These are phyloP conservation scores for Trichoplusia ni DNA, from an alignment of 1,140 invertebrate species.

Conservation along the genomic window DNA sequence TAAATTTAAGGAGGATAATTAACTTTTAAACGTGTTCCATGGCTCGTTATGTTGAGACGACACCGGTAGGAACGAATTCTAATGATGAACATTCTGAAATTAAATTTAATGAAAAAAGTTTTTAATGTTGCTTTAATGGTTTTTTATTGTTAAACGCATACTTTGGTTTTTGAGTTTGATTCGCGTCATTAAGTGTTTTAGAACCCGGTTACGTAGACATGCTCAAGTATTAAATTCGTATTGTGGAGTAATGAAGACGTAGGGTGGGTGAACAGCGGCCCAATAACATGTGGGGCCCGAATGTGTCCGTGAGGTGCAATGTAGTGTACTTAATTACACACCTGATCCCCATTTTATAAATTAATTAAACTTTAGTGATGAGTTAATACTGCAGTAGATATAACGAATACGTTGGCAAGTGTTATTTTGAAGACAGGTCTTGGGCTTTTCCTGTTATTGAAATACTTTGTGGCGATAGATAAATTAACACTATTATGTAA, in stretches of 20 bases:
- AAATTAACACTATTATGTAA: too few species aligned
- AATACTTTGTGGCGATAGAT: too few species aligned
- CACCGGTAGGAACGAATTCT: constrained; percentile 6
- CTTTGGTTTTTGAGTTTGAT: constrained; percentile 8
- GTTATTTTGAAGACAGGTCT: too few species aligned
- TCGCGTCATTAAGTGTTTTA: constrained; percentile 13
- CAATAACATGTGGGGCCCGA: constrained; percentile 15
- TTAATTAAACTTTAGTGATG: constrained; percentile 31
- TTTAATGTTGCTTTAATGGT: constrained; percentile 9
- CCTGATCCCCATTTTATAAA: constrained; percentile 35
- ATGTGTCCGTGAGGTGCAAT: constrained; percentile 42
- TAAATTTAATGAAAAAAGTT: constrained; percentile 9
- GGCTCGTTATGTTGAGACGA: constrained; percentile 1
- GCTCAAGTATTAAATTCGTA: constrained; percentile 39
- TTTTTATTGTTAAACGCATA: neutral
- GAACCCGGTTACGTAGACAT: constrained; percentile 11
- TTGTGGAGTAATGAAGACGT: constrained; percentile 45
- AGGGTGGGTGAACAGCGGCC: constrained; percentile 31
- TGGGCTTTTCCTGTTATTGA: neutral
- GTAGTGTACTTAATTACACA: constrained; percentile 33
- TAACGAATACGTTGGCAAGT: neutral
- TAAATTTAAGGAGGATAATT: constrained; percentile 40
- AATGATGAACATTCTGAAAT: constrained; percentile 15
- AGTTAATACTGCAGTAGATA: neutral
- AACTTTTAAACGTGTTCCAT: constrained; percentile 31